phyloP scores from a whole-genome alignment of 2,797 vertebrate genomes.

The Darevskia mixta region DNA sequence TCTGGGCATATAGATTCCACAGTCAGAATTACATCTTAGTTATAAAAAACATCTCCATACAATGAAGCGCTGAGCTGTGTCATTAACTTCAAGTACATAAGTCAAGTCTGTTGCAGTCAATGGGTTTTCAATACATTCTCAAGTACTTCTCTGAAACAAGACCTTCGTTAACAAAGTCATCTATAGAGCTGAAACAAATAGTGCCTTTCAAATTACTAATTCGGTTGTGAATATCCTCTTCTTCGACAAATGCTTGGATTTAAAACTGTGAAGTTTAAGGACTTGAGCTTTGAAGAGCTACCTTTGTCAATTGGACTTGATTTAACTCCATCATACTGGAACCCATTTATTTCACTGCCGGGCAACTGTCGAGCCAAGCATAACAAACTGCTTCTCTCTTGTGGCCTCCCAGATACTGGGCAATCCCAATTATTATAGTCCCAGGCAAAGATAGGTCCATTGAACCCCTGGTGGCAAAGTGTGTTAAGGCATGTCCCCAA shows the following conservation, averaged over 20 bases:
- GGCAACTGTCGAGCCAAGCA: background rate
- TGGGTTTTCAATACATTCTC: constrained; percentile 30
- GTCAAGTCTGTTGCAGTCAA: constrained; percentile 29
- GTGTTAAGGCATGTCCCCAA: too few species aligned
- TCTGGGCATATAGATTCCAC: background rate
- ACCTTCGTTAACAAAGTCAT: constrained; percentile 19
- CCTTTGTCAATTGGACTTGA: background rate
- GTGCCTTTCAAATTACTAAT: constrained; percentile 25
- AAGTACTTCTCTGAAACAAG: constrained; percentile 42
- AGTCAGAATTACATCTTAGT: background rate
- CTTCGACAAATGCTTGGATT: constrained; percentile 24
- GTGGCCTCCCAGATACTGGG: background rate
- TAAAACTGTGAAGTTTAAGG: constrained; percentile 14
- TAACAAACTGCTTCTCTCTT: background rate
- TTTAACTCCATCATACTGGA: background rate
- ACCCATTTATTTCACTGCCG: background rate
- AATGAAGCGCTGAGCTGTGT: constrained; percentile 3
- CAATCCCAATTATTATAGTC: background rate
- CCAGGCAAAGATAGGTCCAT: background rate
- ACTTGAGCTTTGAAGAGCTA: constrained; percentile 15
- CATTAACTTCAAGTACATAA: constrained; percentile 34
- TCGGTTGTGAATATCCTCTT: constrained; percentile 1
- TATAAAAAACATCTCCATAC: constrained; percentile 6
- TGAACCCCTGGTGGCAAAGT: background rate
- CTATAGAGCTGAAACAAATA: constrained; percentile 14